Base-by-base conservation (phyloP, 2,797 vertebrate genomes). In the Mallotus villosus region DNA sequence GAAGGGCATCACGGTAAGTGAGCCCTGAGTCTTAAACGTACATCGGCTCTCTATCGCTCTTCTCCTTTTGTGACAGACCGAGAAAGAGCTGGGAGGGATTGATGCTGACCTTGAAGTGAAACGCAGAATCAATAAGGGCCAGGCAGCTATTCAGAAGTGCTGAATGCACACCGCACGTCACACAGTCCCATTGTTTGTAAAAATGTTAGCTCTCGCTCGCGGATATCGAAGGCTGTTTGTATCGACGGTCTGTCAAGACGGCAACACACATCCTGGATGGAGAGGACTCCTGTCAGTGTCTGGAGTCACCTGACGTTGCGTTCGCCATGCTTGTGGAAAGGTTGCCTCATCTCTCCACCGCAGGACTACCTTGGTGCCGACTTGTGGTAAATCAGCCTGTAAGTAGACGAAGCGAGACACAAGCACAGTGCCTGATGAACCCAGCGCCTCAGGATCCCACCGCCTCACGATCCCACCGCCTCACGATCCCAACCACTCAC, bases 91-190 rank as follows among this genome's bases (percentile, higher is more conserved):
- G 19, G 80, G 78, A 82, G 81, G 81, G 80, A 86, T 84, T 80
- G 82, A 88, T 73, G 83, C 65, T 1, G 67, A 83, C 82, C 86
- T 86, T 83, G 84, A 84, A 84, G 81, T 79, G 62, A 55, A 27
- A 63, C 51, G 46, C 24, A 22, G 76, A 84, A 89, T 90, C 88
- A 82, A 90, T 88, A 82, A 74, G 55, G 17, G 51, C 1, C 16
- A 5, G 84, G 86, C 66, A 59, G 77, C 88, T 83, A 79, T 88
- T 89, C 81, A 90, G 84, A 88, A 87, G 80, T 87, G 85, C 89
- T 90, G 89, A 90, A 88, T 83, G 78, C 82, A 85, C 84, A 86
- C 77, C 71, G 55, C 64, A 74, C 63, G 53, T 81, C 34, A 68
- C 21, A 29, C 69, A 12, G 17, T 80, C 59, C 72, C 71, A 60